These are phyloP conservation scores for Drosophila neocordata DNA, from an alignment of 1,140 invertebrate genomes.

Conservation along the genomic window DNA sequence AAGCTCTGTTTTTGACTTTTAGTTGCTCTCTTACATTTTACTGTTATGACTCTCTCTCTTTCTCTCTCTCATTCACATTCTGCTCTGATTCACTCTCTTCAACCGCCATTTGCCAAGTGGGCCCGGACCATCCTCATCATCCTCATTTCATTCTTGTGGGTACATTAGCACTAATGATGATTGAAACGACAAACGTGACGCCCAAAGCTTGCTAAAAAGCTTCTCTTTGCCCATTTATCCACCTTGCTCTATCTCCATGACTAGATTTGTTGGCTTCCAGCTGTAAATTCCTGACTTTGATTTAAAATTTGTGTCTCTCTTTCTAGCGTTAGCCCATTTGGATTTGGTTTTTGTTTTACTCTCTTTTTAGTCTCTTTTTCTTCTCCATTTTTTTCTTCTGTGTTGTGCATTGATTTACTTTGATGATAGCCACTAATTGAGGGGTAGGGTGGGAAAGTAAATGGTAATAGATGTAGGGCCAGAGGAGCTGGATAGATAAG, in stretches of 20 bases:
- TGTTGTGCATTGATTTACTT: slow-evolving; percentile 66
- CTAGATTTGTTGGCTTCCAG: slow-evolving; percentile 9
- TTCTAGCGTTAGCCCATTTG: slow-evolving; percentile 9
- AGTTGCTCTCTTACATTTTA: slow-evolving; percentile 16
- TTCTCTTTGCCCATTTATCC: slow-evolving; percentile 15
- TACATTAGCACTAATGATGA: slow-evolving; percentile 83
- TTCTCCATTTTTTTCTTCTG: slow-evolving; percentile 12
- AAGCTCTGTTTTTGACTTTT: neutral
- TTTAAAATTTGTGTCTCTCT: slow-evolving; percentile 66
- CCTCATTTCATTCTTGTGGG: slow-evolving; percentile 74
- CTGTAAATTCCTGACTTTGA: slow-evolving; percentile 62
- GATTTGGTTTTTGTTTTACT: slow-evolving; percentile 17
- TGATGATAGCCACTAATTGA: slow-evolving; percentile 69
- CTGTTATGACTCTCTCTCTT: slow-evolving; percentile 7
- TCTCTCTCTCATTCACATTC: slow-evolving; percentile 11
- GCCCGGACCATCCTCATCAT: slow-evolving; percentile 37
- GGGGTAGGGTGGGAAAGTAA: neutral
- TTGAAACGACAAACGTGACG: slow-evolving; percentile 82
- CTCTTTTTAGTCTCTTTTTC: slow-evolving; percentile 22
- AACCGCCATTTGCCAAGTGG: slow-evolving; percentile 56
- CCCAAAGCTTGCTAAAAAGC: slow-evolving; percentile 43
- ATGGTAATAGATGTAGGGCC: slow-evolving; percentile 3
- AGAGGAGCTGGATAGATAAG: neutral
- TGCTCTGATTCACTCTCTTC: slow-evolving; percentile 13
- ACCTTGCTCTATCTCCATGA: neutral